Evolutionary conservation across 2,113 vertebrate genomes (phyloP).

Genomic region (Condylura cristata): DNA sequence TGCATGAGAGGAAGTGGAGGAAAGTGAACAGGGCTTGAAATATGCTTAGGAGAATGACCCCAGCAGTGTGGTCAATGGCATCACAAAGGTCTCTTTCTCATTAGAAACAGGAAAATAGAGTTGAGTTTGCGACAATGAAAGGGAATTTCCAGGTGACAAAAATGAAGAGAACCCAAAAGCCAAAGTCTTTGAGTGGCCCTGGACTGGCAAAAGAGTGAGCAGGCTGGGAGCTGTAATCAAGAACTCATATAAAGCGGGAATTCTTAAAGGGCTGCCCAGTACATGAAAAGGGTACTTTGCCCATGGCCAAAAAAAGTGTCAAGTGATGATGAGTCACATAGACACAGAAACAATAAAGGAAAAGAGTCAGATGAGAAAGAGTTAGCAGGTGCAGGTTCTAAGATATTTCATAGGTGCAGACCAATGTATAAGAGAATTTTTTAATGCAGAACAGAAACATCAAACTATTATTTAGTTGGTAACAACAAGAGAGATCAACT

Average conservation of each 20-base stretch:
- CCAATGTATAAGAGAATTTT: neutral
- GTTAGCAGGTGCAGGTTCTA: neutral
- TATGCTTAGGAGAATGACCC: neutral
- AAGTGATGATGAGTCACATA: neutral
- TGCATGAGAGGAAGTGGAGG: neutral
- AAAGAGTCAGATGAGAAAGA: neutral
- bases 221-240: neutral
- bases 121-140: neutral
- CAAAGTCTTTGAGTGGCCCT: neutral
- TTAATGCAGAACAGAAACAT: neutral
- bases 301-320: neutral
- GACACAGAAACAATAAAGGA: neutral
- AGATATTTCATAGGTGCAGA: neutral
- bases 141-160: neutral
- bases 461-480: neutral
- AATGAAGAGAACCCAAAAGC: neutral
- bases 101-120: neutral
- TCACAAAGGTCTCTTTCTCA: neutral
- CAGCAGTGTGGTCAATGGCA: neutral
- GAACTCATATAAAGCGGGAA: neutral
- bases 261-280: neutral
- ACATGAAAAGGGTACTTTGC: neutral
- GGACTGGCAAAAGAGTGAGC: neutral
- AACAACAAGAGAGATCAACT: neutral
- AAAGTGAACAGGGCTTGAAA: neutral